Base-by-base conservation (phyloP, 2,797 vertebrate species). In the Oreochromis grahami region DNA sequence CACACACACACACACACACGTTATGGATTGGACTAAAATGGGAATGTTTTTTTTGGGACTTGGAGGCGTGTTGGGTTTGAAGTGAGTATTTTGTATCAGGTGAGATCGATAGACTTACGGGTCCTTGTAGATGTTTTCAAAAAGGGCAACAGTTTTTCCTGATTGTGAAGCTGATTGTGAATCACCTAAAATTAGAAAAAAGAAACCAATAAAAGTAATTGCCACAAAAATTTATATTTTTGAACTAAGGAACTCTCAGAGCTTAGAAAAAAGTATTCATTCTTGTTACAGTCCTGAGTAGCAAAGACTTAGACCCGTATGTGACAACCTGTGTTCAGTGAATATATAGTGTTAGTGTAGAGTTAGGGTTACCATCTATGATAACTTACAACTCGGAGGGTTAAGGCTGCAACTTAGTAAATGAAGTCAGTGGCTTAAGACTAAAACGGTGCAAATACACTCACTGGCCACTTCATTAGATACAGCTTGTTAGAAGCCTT, bases 61-160 rank as follows among this genome's bases (percentile, higher is more conserved):
- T 36, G 55, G 78, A 89, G 36, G 56, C 84, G 19, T 79, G 58
- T 84, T 77, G 77, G 70, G 72, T 45, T 86, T 41, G 70, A 77
- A 76, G 82, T 51, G 56, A 55, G 68, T 17, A 24, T 82, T 63
- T 88, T 81, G 70, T 81, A 76, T 85, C 60, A 90, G 84, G 84
- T 85, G 26, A 77, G 87, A 94, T 95, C 91, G n/a, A 95, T 93
- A 76, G 52, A 58, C 48, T 91, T 88, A 90, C 74, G 36, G 83
- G 90, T 88, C 80, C 70, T 78, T 8, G 14, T 50, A 77, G 79
- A 88, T 56, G 43, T 82, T 83, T 63, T 76, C 24, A 48, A 60
- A 84, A 80, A 60, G 14, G 24, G 43, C 4, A 51, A 72, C 15
- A 26, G 43, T 17, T 48, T 76, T 19, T 32, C 15, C 45, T 85